Base-by-base conservation (phyloP, 2,113 vertebrate genomes). In the Percina caprodes region DNA sequence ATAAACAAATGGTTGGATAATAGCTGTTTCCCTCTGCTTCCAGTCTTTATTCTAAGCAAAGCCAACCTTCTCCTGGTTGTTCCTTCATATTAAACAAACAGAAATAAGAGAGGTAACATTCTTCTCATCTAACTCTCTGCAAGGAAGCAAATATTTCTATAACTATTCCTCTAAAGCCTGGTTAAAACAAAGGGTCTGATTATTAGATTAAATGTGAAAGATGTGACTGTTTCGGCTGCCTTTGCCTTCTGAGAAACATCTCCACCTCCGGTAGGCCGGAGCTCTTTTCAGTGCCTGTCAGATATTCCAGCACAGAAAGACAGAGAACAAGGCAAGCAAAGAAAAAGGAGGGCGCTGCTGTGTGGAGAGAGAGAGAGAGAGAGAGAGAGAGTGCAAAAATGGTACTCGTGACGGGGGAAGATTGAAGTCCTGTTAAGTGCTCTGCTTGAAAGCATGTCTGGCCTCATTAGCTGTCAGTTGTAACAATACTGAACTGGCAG, bases 401-500 rank as follows among this genome's bases (percentile, higher is more conserved):
- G 84, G 87, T 86, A 65, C 81, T 90, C 59, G 91, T 92, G 92
- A 93, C 74, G 88, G 92, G 79, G 84, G 89, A 86, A 92, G 93
- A 93, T 93, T 93, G 92, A 93, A 92, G 91, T 91, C 86, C 90
- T 91, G 92, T 93, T 94, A 94, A 96, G 95, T 92, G 89, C 94
- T 93, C 91, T 93, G 93, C 94, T 95, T 94, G 95, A 96, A 96
- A 96, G 95, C 93, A 97, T 96, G 97, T 97, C 97, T 92, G 95
- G 95, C 95, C 96, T 98, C 96, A 95, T 99, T 97, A 97, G 95
- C 96, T 97, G 96, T 97, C 97, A 97, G 90, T 84, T 95, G 96
- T 95, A 97, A 98, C 97, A 98, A 98, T 97, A 96, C 95, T 84
- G 94, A 96, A 95, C 96, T 97, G 96, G 96, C 97, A 97, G 96